Evolutionary conservation across 2,888 invertebrate genomes (phyloP), one percentile per base, ranked within the genome.

Genomic region (Macaria liturata): DNA sequence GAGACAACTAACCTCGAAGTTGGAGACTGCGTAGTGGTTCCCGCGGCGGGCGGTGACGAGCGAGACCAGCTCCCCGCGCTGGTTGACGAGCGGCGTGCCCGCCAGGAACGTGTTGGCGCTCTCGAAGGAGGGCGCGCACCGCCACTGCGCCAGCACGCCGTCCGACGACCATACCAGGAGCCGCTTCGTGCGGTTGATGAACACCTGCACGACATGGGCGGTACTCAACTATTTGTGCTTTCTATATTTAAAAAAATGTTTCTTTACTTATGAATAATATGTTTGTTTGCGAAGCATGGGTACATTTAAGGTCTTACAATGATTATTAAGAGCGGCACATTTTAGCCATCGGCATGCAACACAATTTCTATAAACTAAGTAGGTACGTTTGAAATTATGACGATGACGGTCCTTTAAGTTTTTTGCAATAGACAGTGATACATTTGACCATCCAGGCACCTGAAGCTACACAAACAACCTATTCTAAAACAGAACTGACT

Each of bases 11-110:
- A 87, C 90, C 78, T 90, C 88, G 39, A 84, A 78, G 1, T 77
- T 79, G 6, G 90, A 87, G 9, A 91, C 83, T 0, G 91, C 91
- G 62, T 92, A 92, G 61, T 88, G 84, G 70, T 85, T 86, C 9
- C 87, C 88, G 3, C 74, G 59, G 50, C 69, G 69, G 0, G 84
- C 91, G 3, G 90, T 91, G 59, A 91, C 82, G 0, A 92, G 61
- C 5, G 89, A 86, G 32, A 89, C 80, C 1, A 91, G 78, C 3
- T 70, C 75, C 4, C 89, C 89, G 32, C 69, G 71, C 58, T 77
- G 73, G 75, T 73, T 71, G 61, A 85, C 83, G 59, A 91, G 63
- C 58, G 89, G 89, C 4, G 91, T 65, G 46, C 91, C 91, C 0
- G 86, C 84, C 9, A 89, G 0, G 78, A 66, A 85, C 44, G 37